These are phyloP conservation scores for Glaucomys volans DNA, from an alignment of 2,113 vertebrate species.

Conservation along the genomic window DNA sequence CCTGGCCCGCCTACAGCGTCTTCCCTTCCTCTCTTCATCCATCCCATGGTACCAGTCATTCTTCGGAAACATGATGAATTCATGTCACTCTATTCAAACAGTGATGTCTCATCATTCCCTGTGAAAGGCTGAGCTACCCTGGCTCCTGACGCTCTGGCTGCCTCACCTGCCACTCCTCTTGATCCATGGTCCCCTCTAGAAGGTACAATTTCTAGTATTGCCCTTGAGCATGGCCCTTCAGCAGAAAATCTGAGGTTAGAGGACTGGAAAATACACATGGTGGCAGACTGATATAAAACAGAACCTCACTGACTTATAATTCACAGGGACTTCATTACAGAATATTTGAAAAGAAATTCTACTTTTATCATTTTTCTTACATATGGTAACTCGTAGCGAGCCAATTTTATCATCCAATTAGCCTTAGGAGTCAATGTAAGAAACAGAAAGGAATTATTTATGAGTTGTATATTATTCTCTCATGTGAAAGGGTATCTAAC, in stretches of 20 bases:
- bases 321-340: not conserved
- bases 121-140: not conserved
- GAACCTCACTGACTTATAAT: not conserved
- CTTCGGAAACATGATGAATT: not conserved
- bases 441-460: constrained; percentile 31
- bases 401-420: constrained; percentile 24
- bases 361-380: constrained; percentile 5
- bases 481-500: not conserved
- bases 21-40: not conserved
- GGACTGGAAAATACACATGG: not conserved
- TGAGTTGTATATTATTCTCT: constrained; percentile 21
- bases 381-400: constrained; percentile 14
- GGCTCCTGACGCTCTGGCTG: not conserved
- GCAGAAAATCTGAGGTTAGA: not conserved
- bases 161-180: not conserved
- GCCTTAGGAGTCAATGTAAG: not conserved
- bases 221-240: not conserved
- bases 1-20: not conserved
- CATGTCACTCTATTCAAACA: not conserved
- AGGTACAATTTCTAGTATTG: not conserved
- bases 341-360: not conserved
- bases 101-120: not conserved
- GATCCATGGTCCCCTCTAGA: not conserved
- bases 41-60: no score
- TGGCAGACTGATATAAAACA: not conserved